Base-by-base conservation (phyloP, 2,113 vertebrate species). In the Anas platyrhynchos region DNA sequence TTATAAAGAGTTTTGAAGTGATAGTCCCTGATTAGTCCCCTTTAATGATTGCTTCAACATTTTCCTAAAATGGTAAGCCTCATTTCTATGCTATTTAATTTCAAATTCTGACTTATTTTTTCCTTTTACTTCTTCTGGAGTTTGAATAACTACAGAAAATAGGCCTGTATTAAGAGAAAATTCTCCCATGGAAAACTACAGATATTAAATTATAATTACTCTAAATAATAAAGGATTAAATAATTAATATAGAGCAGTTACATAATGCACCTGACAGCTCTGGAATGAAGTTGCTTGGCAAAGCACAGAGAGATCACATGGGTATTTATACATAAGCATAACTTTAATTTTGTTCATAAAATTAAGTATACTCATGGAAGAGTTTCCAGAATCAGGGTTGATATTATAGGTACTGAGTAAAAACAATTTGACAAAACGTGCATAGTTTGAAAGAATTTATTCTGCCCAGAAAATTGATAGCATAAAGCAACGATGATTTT, bases 211-310 rank as follows among this genome's bases (percentile, higher is more conserved):
- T 88, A 83, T 88, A 96, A 96, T 90, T 86, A 67, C 52, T 94
- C 43, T 75, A 96, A 95, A 95, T 95, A 96, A 96, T 90, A 86
- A 95, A 90, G 43, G 9, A 74, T 48, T 95, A 83, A 93, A 95
- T 95, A 95, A 95, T 90, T 95, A 72, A 96, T 93, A 83, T 81
- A 90, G 83, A 93, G 43, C 73, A 93, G 80, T 93, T 96, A 95
- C 44, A 46, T 69, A 96, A 94, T 54, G 80, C 15, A 95, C 80
- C 90, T 89, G 90, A 92, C 71, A 91, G 73, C 54, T 92, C 77
- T 83, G 41, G 29, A 89, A 93, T 38, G 65, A 84, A 91, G 11
- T 73, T 78, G 54, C 10, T 16, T 82, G 46, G 69, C 36, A 92
- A 91, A 91, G 55, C 63, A 68, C 38, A 85, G 48, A 4, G 44